Percentiles rank a stretch among this genome's conserved stretches.
phyloP scores from a whole-genome alignment of 2,888 invertebrate genomes.

The Eilema depressum region DNA sequence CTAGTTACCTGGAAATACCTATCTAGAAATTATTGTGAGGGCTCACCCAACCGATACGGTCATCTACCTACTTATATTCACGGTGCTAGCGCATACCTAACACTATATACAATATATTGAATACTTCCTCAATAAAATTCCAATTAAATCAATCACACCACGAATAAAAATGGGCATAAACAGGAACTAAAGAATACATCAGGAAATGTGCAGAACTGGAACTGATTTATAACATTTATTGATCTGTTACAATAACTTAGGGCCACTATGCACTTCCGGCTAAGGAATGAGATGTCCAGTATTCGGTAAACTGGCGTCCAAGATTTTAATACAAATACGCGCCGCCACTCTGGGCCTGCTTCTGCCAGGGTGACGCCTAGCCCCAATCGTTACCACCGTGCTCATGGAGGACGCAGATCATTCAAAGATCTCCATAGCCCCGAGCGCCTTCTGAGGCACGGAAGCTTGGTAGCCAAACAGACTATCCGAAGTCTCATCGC shows the following conservation, averaged over 20 bases:
- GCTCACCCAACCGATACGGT: neutral
- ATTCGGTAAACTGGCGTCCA: neutral
- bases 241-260: neutral
- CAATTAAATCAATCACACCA: conserved; percentile 11
- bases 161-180: conserved; percentile 16
- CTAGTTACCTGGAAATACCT: neutral
- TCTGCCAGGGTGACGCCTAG: too few relatives aligned
- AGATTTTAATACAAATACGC: too few relatives aligned
- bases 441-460: too few relatives aligned
- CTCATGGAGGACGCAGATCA: too few relatives aligned
- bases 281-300: neutral
- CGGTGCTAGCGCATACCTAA: neutral
- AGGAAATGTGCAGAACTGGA: conserved; percentile 8
- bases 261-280: neutral
- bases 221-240: neutral
- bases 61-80: neutral
- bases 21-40: neutral
- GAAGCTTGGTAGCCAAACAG: too few relatives aligned
- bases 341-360: too few relatives aligned
- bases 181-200: conserved; percentile 18
- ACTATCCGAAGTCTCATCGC: too few relatives aligned
- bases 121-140: conserved; percentile 11
- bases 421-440: too few relatives aligned
- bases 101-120: neutral
- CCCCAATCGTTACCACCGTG: too few relatives aligned